These are phyloP conservation scores for Timema cristinae DNA, from an alignment of 2,888 invertebrate genomes.

Conservation along the genomic window DNA sequence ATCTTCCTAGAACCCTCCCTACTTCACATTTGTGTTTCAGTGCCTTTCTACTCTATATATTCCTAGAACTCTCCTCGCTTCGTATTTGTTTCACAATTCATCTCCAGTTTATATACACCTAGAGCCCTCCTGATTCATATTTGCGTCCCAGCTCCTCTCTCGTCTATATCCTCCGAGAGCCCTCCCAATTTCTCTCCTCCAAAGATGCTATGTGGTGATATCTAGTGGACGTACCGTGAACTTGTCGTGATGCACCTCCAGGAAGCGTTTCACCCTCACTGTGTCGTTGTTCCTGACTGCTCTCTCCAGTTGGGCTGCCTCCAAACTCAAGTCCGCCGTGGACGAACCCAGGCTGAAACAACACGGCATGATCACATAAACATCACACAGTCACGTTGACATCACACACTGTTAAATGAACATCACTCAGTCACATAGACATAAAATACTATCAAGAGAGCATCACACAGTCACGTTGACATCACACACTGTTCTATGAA, in stretches of 20 bases:
- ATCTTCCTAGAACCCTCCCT: too few species aligned
- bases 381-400: too few species aligned
- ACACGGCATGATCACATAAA: not conserved
- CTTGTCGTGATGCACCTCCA: slow-evolving; percentile 51
- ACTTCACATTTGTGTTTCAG: too few species aligned
- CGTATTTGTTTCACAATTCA: too few species aligned
- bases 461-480: too few species aligned
- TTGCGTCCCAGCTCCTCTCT: not conserved
- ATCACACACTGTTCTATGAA: too few species aligned
- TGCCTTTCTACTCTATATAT: too few species aligned
- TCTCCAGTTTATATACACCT: not conserved
- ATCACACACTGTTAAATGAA: too few species aligned
- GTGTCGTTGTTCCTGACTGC: slow-evolving; percentile 52
- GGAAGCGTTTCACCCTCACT: slow-evolving; percentile 47
- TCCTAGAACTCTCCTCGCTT: too few species aligned
- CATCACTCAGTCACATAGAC: too few species aligned
- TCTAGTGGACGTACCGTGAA: slow-evolving; percentile 42
- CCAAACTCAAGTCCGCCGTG: slow-evolving; percentile 36
- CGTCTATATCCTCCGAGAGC: not conserved
- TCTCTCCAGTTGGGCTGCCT: slow-evolving; percentile 49
- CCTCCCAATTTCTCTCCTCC: not conserved
- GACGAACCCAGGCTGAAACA: slow-evolving; percentile 38
- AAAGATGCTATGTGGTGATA: not conserved
- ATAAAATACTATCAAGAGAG: too few species aligned
- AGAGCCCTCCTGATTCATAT: not conserved